phyloP scores from a whole-genome alignment of 2,113 vertebrate genomes.

The Rafetus swinhoei region DNA sequence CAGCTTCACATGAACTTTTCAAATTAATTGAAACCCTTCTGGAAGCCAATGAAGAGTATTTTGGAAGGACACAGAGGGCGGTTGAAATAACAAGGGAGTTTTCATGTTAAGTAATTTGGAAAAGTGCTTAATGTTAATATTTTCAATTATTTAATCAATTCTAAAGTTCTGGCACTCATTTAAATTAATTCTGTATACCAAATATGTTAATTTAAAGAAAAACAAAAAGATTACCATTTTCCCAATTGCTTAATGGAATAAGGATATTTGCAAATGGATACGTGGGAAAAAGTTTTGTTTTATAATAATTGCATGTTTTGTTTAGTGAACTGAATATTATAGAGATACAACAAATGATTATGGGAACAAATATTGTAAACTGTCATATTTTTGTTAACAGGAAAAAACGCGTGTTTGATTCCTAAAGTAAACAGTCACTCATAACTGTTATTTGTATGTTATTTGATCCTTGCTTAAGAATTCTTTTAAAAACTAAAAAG shows the following conservation, averaged over 20 bases:
- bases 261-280: neutral
- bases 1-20: neutral
- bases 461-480: neutral
- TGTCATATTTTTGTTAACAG: neutral
- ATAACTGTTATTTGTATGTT: accelerated
- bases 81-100: neutral
- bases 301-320: neutral
- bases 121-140: neutral
- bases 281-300: neutral
- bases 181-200: neutral
- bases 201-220: neutral
- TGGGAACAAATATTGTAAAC: neutral
- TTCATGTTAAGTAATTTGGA: neutral
- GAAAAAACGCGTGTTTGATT: neutral
- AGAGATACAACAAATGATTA: neutral
- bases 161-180: neutral
- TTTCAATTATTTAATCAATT: neutral
- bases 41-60: neutral
- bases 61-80: neutral
- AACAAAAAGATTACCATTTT: neutral
- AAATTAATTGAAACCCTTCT: neutral
- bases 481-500: neutral
- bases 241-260: neutral
- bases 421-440: neutral
- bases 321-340: constrained; percentile 16